Evolutionary conservation across 1,140 invertebrate species (phyloP).

Genomic region (Drosophila subobscura): DNA sequence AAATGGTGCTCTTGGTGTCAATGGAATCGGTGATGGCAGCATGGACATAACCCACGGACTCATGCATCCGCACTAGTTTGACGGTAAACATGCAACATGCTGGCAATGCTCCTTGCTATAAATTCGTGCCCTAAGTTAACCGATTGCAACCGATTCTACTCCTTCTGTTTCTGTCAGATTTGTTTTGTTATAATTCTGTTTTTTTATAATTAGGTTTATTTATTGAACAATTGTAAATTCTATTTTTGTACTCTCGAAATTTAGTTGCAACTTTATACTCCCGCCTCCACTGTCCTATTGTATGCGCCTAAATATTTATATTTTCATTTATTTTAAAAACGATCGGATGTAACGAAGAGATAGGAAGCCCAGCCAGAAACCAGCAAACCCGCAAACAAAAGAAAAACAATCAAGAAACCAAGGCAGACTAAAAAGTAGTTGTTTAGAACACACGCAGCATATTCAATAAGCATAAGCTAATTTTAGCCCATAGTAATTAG

Average conservation of each 20-base stretch:
- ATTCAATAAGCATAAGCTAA: conserved; percentile 71
- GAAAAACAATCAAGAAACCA: conserved; percentile 64
- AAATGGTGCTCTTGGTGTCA: conserved; percentile 91
- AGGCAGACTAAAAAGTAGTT: conserved; percentile 75
- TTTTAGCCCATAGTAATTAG: conserved; percentile 75
- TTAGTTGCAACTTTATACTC: not conserved
- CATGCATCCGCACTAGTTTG: conserved; percentile 67
- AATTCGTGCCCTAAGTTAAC: conserved; percentile 8
- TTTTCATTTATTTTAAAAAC: conserved; percentile 2
- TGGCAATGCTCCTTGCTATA: conserved; percentile 39
- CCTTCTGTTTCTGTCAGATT: conserved; percentile 13
- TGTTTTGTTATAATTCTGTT: conserved; percentile 17
- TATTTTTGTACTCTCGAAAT: conserved; percentile 8
- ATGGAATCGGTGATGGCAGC: conserved; percentile 89
- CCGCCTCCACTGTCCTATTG: not conserved
- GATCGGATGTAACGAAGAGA: conserved; percentile 19
- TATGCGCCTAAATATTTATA: conserved; percentile 2
- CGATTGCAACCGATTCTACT: conserved; percentile 2
- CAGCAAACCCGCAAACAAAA: conserved; percentile 13
- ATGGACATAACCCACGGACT: conserved; percentile 86
- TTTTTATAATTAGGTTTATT: conserved; percentile 43
- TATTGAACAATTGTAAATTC: conserved; percentile 53
- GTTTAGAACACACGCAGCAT: conserved; percentile 75
- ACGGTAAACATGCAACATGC: conserved; percentile 22
- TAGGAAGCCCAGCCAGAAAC: conserved; percentile 15